Base-by-base conservation (phyloP, 2,888 invertebrate genomes). In the Sisyra nigra region DNA sequence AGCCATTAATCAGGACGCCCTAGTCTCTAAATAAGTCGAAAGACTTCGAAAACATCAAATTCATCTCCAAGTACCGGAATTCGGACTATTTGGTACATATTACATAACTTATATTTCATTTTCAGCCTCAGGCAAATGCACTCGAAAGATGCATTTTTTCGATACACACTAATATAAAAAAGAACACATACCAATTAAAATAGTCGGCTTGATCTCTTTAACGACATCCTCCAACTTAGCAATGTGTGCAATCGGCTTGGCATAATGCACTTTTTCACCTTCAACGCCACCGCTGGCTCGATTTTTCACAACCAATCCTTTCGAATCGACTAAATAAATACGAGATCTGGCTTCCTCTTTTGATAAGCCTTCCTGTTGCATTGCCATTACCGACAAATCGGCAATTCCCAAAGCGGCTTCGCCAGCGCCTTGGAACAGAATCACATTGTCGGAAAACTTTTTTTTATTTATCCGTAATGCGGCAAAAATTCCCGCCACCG, bases 351-450 rank as follows among this genome's bases (percentile, higher is more conserved):
- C 97, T 53, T 92, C 85, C 53, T 73, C 66, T 40, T 66, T 53
- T 1, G 65, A 53, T 34, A 66, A 59, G 3, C 97, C 93, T 57
- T 94, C 93, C 30, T 76, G 74, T 54, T 69, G 67, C 94, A 98
- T 93, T 5, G 94, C 92, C 80, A 88, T 84, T 10, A 86, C 80
- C 55, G 93, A 82, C 44, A 98, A 70, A 53, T 77, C 75, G 1
- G 97, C 97, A 56, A 98, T 97, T 40, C 46, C 48, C 43, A 59
- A 44, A 45, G 54, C 52, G 55, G 87, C 88, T 74, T 96, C 96
- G 47, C 97, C 97, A 41, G 97, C 97, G 11, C 97, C 97, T 60
- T 91, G 84, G 71, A 98, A 96, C 1, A 97, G 76, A 53, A 96
- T 78, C 18, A 72, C 77, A 58, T 94, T 85, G 14, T 96, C 86